Evolutionary conservation across 1,140 invertebrate species (phyloP), one percentile per base, ranked within the genome.

Genomic region (Drosophila miranda): DNA sequence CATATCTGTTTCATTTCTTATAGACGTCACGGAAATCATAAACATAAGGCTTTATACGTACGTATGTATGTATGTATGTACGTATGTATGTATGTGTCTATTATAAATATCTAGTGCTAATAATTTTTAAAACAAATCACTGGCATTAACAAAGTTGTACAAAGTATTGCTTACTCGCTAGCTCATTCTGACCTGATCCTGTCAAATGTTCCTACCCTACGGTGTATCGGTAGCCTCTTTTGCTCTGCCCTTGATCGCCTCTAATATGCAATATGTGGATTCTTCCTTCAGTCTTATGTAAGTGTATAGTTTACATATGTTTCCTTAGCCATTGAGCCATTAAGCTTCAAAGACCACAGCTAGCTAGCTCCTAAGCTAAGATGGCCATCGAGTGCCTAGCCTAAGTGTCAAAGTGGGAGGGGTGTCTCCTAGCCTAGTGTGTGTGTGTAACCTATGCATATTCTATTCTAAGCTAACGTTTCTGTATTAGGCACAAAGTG

Each of bases 61-160:
- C 45, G n/a, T n/a, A n/a, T n/a, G 51, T 38, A 64, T 63, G 50
- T 43, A 44, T 14, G 43, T 30, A 59, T 55, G 43, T n/a, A n/a
- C n/a, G n/a, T 30, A 59, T 55, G 55, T 55, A 62, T 28, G 43
- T 30, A 67, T 55, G 55, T 55, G 54, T 28, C 41, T 54, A 30
- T 42, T 75, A 67, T 60, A 67, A 75, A 63, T 77, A 68, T 75
- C 56, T 87, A 74, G 67, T 56, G 43, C 66, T 75, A 71, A 77
- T 66, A 77, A 81, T 79, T 89, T 89, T 89, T 86, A 72, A 89
- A 89, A 89, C 86, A 89, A 89, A 89, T 89, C 86, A 89, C 86
- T 89, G 86, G 86, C 86, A 77, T 89, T 81, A 64, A 80, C 73
- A 84, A 77, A 80, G 77, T 79, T 79, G 55, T 79, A 79, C 61